Base-by-base conservation (phyloP, 2,797 vertebrate species). In the Saxicola maurus region DNA sequence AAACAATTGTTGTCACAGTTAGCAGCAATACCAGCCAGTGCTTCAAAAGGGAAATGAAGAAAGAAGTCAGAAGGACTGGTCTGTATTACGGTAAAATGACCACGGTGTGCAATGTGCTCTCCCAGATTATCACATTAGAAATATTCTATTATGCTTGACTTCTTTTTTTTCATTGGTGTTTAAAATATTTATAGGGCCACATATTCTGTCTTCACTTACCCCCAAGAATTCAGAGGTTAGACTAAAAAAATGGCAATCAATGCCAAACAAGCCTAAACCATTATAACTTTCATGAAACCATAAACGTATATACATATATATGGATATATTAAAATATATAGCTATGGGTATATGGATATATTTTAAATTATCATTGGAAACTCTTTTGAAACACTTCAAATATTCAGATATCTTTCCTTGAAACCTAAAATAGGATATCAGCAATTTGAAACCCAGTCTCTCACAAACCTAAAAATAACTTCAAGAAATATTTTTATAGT, bases 381-480 rank as follows among this genome's bases (percentile, higher is more conserved):
- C 35, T 62, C 67, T 90, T 75, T 87, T 73, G 28, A 84, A 94
- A 74, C n/a, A 42, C 33, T 51, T 89, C 60, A 64, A 68, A 76
- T 79, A 90, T 62, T 90, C 43, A 60, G 67, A 57, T 71, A 69
- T 5, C 14, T 81, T 76, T 71, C 25, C 68, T 65, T 88, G 76
- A 85, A 87, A 51, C 11, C 24, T 80, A 64, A 80, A 71, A 93
- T 24, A 73, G 43, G 30, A 38, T 82, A 79, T 68, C 46, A 78
- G 64, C 49, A 79, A 83, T 83, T 46, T 68, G 56, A 94, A 93
- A 90, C 21, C 11, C 23, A 64, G 21, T 66, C 49, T 82, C 57
- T 72, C 53, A 83, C 37, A 67, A 66, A 71, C 10, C 79, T 86
- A 91, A 92, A 79, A 84, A 73, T 93, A 93, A 91, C 78, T 89